Base-by-base conservation (phyloP, 2,888 invertebrate species). In the Sphecodes monilicornis region DNA sequence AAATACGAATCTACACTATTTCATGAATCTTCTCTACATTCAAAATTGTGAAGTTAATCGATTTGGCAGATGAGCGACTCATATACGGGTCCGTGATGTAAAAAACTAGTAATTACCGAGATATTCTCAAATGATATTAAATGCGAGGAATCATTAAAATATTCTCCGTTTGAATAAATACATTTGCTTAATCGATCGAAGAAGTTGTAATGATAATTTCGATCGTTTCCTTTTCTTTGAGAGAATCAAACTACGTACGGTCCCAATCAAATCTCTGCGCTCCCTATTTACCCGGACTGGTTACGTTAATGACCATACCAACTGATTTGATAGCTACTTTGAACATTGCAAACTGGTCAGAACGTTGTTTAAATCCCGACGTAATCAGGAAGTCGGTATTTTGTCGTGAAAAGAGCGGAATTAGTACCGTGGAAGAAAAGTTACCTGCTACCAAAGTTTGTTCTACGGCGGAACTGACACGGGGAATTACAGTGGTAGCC, bases 261-360 rank as follows among this genome's bases (percentile, higher is more conserved):
- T 32, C 29, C 69, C 36, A 2, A 46, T 70, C 79, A 69, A 60
- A 82, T 57, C 74, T 46, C 16, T 69, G 64, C 22, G 10, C n/a
- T 16, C 22, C 13, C 39, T 46, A 41, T 76, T 83, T 68, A 60
- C 50, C 32, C 36, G 22, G 6, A 66, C 68, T 71, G 70, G 39
- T 76, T 54, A 71, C 57, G 75, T 60, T 82, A 82, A 82, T 75
- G 82, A 71, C 69, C 26, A 74, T 70, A 75, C 82, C 16, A 16
- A 32, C 50, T 18, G 43, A 54, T 75, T 82, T 64, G 75, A 81
- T 82, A 57, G 70, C 70, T 82, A 82, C 82, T 39, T 50, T 29
- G 32, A 32, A 26, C 66, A 36, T n/a, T n/a, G 75, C 26, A 11
- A 16, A 16, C 39, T 29, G 69, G 54, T 50, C 29, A 13, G 70